phyloP scores from a whole-genome alignment of 2,888 invertebrate species.

The Diloba caeruleocephala region DNA sequence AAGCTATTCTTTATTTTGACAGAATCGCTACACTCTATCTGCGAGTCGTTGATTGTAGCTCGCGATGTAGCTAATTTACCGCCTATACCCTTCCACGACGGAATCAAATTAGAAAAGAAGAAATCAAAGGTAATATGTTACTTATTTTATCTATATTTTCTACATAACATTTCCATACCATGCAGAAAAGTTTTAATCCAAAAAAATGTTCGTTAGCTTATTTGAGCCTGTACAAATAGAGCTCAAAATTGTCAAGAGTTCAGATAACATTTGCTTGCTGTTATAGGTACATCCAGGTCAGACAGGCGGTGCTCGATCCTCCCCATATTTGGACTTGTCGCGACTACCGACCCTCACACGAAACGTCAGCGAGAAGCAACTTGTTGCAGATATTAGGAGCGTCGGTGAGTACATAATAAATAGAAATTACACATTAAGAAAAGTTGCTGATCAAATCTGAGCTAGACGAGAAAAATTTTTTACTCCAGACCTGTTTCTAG shows the following conservation, averaged over 20 bases:
- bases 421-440: too few relatives aligned
- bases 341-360: constrained; percentile 91
- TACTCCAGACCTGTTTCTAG: too few relatives aligned
- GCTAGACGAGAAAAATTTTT: too few relatives aligned
- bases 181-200: too few relatives aligned
- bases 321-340: constrained; percentile 90
- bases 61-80: constrained; percentile 92
- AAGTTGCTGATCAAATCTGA: too few relatives aligned
- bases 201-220: too few relatives aligned
- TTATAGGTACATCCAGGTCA: constrained; percentile 72
- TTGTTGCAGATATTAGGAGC: constrained; percentile 93
- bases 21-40: constrained; percentile 97
- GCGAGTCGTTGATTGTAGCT: constrained; percentile 95
- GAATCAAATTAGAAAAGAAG: constrained; percentile 91
- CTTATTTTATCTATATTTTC: too few relatives aligned
- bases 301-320: constrained; percentile 80
- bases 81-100: constrained; percentile 91
- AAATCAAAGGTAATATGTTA: constrained; percentile 85
- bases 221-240: too few relatives aligned
- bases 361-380: constrained; percentile 96
- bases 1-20: constrained; percentile 57
- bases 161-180: not conserved
- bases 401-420: constrained; percentile 88
- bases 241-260: too few relatives aligned
- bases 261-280: not conserved